Evolutionary conservation across 2,888 invertebrate genomes (phyloP).

Genomic region (Emesis furor): DNA sequence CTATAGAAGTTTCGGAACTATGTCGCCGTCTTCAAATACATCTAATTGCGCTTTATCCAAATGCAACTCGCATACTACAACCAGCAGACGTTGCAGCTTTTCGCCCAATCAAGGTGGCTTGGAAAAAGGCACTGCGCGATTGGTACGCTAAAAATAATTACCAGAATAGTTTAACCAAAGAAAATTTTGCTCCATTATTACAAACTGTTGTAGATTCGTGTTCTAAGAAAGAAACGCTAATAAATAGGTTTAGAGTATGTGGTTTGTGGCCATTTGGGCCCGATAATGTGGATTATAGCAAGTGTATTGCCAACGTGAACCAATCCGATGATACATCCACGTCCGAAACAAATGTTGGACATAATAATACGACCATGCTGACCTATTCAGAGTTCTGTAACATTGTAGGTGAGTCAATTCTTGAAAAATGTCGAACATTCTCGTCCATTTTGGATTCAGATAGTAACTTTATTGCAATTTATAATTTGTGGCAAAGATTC

Average conservation of each 20-base stretch:
- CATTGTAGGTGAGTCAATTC: background rate
- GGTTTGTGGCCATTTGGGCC: conserved; percentile 2
- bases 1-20: background rate
- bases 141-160: too few relatives aligned
- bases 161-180: too few relatives aligned
- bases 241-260: background rate
- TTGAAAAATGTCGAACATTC: background rate
- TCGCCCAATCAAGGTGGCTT: too few relatives aligned
- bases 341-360: background rate
- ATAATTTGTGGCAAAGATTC: background rate
- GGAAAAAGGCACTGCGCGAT: too few relatives aligned
- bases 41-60: background rate
- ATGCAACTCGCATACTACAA: too few relatives aligned
- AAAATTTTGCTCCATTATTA: too few relatives aligned
- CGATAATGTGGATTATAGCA: conserved; percentile 8
- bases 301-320: background rate
- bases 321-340: background rate
- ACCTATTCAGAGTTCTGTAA: conserved; percentile 12
- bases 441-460: background rate
- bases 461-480: background rate
- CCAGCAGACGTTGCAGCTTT: too few relatives aligned
- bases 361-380: background rate
- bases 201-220: too few relatives aligned
- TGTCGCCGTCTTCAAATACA: background rate
- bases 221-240: too few relatives aligned